Percentiles rank a stretch among this genome's conserved stretches.
These are phyloP conservation scores for Eretmochelys imbricata DNA, from an alignment of 2,113 vertebrate species.

Conservation along the genomic window DNA sequence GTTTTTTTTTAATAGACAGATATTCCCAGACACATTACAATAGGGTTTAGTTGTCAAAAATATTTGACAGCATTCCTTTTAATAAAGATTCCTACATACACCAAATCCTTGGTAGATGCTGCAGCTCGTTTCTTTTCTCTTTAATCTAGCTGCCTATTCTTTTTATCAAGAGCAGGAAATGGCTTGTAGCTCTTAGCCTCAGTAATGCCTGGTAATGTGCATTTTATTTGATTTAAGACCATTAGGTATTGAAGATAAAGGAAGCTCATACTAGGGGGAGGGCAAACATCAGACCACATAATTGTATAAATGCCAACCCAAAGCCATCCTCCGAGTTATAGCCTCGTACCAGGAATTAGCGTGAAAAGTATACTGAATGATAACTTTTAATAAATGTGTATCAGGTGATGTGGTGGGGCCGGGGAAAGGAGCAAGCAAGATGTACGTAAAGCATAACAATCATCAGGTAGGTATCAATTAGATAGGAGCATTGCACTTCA, in stretches of 20 bases:
- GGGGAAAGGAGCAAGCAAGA: background rate
- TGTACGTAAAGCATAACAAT: background rate
- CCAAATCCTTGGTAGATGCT: slow-evolving; percentile 18
- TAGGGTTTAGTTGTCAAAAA: slow-evolving; percentile 8
- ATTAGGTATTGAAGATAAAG: background rate
- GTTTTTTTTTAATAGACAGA: background rate
- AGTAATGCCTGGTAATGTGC: slow-evolving; percentile 26
- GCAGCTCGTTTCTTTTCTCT: slow-evolving; percentile 26
- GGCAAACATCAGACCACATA: slow-evolving; percentile 17
- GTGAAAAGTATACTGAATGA: slow-evolving; percentile 11
- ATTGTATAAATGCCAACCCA: slow-evolving; percentile 20
- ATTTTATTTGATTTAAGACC: background rate
- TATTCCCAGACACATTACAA: slow-evolving; percentile 11
- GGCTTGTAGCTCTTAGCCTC: slow-evolving; percentile 33
- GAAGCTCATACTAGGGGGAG: slow-evolving; percentile 5
- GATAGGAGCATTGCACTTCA: slow-evolving; percentile 11
- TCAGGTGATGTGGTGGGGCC: background rate
- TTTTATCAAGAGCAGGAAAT: slow-evolving; percentile 22
- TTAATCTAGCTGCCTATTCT: slow-evolving; percentile 12
- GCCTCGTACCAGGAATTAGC: slow-evolving; percentile 25
- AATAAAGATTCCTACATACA: background rate
- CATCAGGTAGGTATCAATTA: background rate
- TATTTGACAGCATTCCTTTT: slow-evolving; percentile 55
- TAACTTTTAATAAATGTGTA: background rate
- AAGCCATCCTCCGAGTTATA: background rate